Evolutionary conservation across 2,113 vertebrate species (phyloP).

Genomic region (Ammospiza nelsoni): DNA sequence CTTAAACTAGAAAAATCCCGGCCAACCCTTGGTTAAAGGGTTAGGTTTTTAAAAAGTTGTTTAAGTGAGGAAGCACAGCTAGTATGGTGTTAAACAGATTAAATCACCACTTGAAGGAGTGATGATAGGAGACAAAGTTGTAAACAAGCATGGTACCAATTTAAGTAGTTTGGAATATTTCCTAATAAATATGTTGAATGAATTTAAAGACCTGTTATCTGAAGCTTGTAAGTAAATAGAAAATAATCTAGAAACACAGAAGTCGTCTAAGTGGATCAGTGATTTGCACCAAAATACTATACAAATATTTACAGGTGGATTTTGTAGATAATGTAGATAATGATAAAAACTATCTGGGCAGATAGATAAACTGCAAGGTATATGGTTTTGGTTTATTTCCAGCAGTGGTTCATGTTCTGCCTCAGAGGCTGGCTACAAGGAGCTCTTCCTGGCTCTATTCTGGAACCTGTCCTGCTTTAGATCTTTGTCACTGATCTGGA

Average conservation of each 20-base stretch:
- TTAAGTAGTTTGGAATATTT: background rate
- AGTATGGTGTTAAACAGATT: background rate
- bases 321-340: background rate
- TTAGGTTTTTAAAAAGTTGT: background rate
- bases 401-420: background rate
- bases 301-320: background rate
- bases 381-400: background rate
- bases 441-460: background rate
- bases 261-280: background rate
- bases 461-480: background rate
- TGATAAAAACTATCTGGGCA: background rate
- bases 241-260: background rate
- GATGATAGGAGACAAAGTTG: background rate
- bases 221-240: background rate
- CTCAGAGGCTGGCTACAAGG: background rate
- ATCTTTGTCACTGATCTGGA: background rate
- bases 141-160: background rate
- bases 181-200: background rate
- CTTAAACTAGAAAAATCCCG: background rate
- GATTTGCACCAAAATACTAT: background rate
- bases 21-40: background rate
- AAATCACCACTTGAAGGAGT: background rate
- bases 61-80: background rate
- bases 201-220: background rate
- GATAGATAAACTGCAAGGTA: background rate